Conservation (phyloP, 2,113 vertebrate species). For the Labrus mixtus region DNA sequence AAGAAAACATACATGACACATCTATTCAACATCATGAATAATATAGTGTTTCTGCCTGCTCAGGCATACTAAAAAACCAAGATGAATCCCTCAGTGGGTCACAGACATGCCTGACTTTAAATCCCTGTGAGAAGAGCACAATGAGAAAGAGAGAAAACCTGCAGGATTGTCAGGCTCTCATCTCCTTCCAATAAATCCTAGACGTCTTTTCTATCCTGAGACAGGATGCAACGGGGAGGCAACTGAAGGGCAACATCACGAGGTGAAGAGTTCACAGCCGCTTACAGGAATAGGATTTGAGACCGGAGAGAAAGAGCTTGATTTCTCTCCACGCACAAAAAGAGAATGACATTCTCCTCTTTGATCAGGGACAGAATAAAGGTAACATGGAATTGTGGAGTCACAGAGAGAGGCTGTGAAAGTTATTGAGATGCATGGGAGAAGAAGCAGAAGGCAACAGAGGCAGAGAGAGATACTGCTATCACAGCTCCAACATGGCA, state of each 20-base stretch:
- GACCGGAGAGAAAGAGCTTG: background rate
- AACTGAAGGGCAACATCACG: slow-evolving; percentile 49
- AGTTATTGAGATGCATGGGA: background rate
- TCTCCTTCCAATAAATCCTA: slow-evolving; percentile 57
- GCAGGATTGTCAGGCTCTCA: slow-evolving; percentile 44
- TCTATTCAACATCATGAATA: slow-evolving; percentile 56
- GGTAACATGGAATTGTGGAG: slow-evolving; percentile 33
- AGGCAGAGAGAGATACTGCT: slow-evolving; percentile 45
- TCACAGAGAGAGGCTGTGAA: background rate
- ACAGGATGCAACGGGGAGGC: slow-evolving; percentile 43
- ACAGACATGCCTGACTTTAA: slow-evolving; percentile 19
- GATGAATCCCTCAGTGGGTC: background rate
- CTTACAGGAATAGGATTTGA: slow-evolving; percentile 25
- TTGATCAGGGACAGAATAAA: slow-evolving; percentile 45
- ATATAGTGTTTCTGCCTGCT: slow-evolving; percentile 36
- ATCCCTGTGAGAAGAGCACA: slow-evolving; percentile 34
- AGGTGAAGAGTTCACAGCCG: slow-evolving; percentile 72
- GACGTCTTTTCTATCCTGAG: slow-evolving; percentile 45
- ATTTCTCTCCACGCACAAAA: slow-evolving; percentile 25
- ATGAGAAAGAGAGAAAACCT: slow-evolving; percentile 37
- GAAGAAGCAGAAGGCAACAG: background rate
- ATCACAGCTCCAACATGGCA: slow-evolving; percentile 70
- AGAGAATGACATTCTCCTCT: slow-evolving; percentile 34
- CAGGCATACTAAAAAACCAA: slow-evolving; percentile 22
- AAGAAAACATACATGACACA: slow-evolving; percentile 57